phyloP scores from a whole-genome alignment of 53 echinoderm and acorn worm genomes.

The Zoroaster sp. region DNA sequence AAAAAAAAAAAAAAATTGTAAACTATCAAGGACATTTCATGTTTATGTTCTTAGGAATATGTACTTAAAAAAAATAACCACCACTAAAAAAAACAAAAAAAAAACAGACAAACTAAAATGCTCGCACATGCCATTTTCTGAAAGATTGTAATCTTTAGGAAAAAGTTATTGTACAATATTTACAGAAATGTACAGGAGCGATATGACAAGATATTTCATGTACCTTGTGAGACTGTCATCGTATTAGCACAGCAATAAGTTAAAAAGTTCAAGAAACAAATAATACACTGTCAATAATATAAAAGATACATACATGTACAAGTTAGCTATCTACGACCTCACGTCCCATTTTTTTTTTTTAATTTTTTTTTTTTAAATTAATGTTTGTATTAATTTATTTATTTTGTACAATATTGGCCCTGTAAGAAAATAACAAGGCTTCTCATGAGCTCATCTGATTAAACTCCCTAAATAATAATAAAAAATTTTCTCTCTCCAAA shows the following conservation, averaged over 20 bases:
- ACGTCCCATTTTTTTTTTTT: not conserved
- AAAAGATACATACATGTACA: slow-evolving; percentile 56
- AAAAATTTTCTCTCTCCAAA: not conserved
- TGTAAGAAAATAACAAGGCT: slow-evolving; percentile 54
- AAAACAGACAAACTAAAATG: slow-evolving; percentile 13
- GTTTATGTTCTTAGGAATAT: not conserved
- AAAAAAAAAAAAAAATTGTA: not conserved
- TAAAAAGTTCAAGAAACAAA: slow-evolving; percentile 42
- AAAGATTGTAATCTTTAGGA: slow-evolving; percentile 40
- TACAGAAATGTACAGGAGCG: slow-evolving; percentile 42
- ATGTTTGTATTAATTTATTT: not conserved
- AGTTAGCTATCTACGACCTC: slow-evolving; percentile 32
- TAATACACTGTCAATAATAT: slow-evolving; percentile 40
- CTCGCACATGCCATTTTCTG: slow-evolving; percentile 47
- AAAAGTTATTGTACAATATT: slow-evolving; percentile 32
- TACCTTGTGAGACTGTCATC: slow-evolving; percentile 6
- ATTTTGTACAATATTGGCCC: slow-evolving; percentile 42
- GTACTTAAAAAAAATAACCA: slow-evolving; percentile 24
- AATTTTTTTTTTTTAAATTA: not conserved
- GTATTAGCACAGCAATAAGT: slow-evolving; percentile 50
- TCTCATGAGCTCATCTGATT: not conserved
- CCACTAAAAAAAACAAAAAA: not conserved
- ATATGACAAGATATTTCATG: not conserved
- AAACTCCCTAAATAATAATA: slow-evolving; percentile 32
- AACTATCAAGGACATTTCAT: not conserved